Evolutionary conservation across 1,140 invertebrate genomes (phyloP), one percentile per base, ranked within the genome.

Genomic region (Pantala flavescens): DNA sequence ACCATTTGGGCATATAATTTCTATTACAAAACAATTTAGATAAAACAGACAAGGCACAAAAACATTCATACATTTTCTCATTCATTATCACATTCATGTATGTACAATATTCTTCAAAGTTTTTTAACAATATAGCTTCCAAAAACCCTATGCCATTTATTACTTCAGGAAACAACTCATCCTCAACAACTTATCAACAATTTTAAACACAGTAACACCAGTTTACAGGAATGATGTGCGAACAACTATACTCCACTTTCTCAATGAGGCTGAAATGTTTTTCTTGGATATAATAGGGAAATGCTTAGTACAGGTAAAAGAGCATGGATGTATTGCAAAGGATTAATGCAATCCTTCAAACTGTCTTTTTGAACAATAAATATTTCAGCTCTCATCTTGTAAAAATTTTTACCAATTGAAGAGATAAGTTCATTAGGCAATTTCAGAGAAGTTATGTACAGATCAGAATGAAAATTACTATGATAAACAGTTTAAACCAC

Each of bases 11-110:
- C 49, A 63, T 63, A 14, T 63, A 63, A 63, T 63, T 63, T 63
- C 49, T 63, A 63, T 63, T 63, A 63, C 49, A 63, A 63, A 63
- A 63, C 49, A 63, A 63, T 63, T 63, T 63, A 63, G 49, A 63
- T 63, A 63, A 63, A 63, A 63, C 49, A 63, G 49, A 63, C 49
- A 63, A 63, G 49, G 49, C 49, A 63, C 49, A 63, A 63, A 63
- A 63, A 63, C 49, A 63, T 63, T 63, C 49, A 63, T 63, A 63
- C 49, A 63, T 63, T 63, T 36, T 21, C 49, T 63, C 49, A 63
- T 63, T 63, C 49, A 63, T 63, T 63, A 63, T 63, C 49, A 63
- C 49, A 63, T 63, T 63, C n/a, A 63, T 63, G 49, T 63, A 63
- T 63, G 49, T 63, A 63, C 49, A 63, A 63, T 63, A 63, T 63